Percentiles rank a stretch among this genome's conserved stretches.
These are phyloP conservation scores for Florisuga fusca DNA, from an alignment of 2,797 vertebrate genomes.

Conservation along the genomic window DNA sequence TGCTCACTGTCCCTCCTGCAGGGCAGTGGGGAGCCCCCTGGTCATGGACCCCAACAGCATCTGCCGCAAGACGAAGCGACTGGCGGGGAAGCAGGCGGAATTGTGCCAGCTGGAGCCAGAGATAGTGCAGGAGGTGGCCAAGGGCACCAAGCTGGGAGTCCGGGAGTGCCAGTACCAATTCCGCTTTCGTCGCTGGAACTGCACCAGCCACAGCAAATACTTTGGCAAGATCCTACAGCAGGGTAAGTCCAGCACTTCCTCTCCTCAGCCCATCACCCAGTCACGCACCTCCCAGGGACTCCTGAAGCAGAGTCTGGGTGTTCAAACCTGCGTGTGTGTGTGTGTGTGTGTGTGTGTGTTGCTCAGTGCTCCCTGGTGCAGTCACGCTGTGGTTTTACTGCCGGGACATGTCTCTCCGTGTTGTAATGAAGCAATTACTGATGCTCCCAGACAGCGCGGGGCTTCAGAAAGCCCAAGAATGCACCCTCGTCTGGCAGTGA, in stretches of 20 bases:
- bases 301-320: neutral
- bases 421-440: constrained; percentile 81
- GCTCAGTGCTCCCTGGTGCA: constrained; percentile 11
- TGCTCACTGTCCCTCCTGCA: constrained; percentile 75
- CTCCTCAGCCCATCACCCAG: neutral
- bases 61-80: constrained; percentile 95
- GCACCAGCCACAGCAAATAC: constrained; percentile 98
- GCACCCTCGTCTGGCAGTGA: constrained; percentile 74
- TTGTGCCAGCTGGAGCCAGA: constrained; percentile 96
- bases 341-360: neutral
- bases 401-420: constrained; percentile 77
- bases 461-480: constrained; percentile 77
- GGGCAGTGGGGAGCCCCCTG: constrained; percentile 98
- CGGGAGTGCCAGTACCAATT: constrained; percentile 98
- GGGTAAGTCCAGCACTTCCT: constrained; percentile 78
- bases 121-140: constrained; percentile 94
- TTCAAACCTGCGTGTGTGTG: neutral
- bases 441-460: constrained; percentile 72
- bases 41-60: constrained; percentile 99
- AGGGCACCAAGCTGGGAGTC: constrained; percentile 93
- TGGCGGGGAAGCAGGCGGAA: constrained; percentile 94
- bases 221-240: constrained; percentile 98
- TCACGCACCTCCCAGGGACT: rapidly evolving
- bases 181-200: constrained; percentile 97
- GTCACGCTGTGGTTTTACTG: constrained; percentile 68